phyloP scores from a whole-genome alignment of 2,797 vertebrate genomes.

The Pogoniulus pusillus region DNA sequence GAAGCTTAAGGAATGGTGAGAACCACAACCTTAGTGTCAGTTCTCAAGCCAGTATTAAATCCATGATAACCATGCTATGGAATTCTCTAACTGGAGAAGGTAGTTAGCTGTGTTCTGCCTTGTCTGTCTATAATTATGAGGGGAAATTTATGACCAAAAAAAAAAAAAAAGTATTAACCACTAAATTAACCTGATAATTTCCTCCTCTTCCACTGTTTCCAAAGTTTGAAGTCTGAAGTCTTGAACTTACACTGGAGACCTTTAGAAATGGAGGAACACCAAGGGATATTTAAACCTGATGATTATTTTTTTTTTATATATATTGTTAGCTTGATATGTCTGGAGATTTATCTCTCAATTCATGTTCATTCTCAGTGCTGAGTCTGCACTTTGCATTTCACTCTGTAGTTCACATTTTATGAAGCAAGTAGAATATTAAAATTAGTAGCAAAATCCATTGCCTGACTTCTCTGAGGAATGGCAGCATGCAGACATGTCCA shows the following conservation, averaged over 20 bases:
- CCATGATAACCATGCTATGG: background rate
- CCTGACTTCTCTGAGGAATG: background rate
- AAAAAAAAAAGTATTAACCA: background rate
- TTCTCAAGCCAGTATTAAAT: background rate
- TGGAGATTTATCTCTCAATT: background rate
- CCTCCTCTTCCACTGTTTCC: background rate
- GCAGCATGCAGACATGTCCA: background rate
- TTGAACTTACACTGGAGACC: background rate
- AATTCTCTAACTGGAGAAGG: background rate
- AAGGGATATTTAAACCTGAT: background rate
- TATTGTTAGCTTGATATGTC: background rate
- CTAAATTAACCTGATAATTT: background rate
- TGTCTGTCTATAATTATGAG: background rate
- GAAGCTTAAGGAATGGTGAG: background rate
- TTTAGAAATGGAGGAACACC: background rate
- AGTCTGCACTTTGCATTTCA: background rate
- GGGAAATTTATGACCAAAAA: background rate
- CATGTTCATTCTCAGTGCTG: background rate
- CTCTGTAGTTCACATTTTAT: slow-evolving; percentile 5
- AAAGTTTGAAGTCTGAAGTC: background rate
- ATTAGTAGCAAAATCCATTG: background rate
- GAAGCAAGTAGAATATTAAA: background rate
- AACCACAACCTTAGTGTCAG: background rate
- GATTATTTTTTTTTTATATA: background rate
- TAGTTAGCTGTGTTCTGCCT: background rate